phyloP scores from a whole-genome alignment of 53 echinoderm and acorn worm species.

The Holothuria scabra region DNA sequence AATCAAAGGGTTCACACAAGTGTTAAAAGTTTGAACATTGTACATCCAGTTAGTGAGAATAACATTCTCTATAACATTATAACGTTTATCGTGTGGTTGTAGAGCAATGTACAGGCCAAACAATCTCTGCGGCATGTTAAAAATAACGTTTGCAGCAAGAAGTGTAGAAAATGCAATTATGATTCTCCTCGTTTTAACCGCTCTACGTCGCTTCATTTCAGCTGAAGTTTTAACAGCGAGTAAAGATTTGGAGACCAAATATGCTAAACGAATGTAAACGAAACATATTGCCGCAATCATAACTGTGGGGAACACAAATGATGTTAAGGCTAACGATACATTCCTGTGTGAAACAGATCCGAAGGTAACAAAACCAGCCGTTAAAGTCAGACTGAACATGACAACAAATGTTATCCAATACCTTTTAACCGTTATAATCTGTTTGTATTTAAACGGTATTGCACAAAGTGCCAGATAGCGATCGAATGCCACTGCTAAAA shows the following conservation, averaged over 20 bases:
- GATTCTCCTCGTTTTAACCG: neutral
- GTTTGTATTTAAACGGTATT: neutral
- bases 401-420: neutral
- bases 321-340: neutral
- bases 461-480: slow-evolving; percentile 17
- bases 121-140: neutral
- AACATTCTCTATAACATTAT: neutral
- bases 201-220: neutral
- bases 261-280: neutral
- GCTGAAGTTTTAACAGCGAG: neutral
- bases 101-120: neutral
- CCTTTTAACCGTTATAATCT: neutral
- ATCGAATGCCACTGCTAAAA: slow-evolving; percentile 1
- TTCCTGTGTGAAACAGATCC: neutral
- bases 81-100: neutral
- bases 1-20: slow-evolving; percentile 2
- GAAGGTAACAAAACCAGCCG: neutral
- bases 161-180: slow-evolving; percentile 1
- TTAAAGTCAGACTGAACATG: neutral
- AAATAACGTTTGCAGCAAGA: neutral
- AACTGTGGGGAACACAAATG: neutral
- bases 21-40: slow-evolving; percentile 4
- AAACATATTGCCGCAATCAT: neutral
- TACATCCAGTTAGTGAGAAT: slow-evolving; percentile 4
- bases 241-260: neutral